Evolutionary conservation across 2,888 invertebrate species (phyloP), one percentile per base, ranked within the genome.

Genomic region (Heliothis peltigera): DNA sequence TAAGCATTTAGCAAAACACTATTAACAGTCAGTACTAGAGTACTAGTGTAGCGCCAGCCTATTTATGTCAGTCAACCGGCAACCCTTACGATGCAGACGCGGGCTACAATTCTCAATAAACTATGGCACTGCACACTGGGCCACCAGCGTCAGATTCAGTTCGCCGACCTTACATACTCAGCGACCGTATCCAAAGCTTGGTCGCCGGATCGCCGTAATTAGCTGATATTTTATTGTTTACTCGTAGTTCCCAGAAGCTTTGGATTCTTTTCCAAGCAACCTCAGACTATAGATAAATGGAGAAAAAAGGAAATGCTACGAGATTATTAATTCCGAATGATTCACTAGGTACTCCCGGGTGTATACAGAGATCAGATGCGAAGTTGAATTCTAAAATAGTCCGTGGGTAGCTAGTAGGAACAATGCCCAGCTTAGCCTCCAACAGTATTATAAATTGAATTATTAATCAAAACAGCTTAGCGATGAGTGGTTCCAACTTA

Each of bases 381-480:
- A 32, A 10, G 15, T 10, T 12, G n/a, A 46, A 18, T 12, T n/a
- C 17, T 19, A 49, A 47, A 44, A 59, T 44, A 49, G 18, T 15
- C 52, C 35, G 8, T 35, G 39, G 22, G 39, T 8, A 42, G 15
- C 19, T 46, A 63, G 51, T 19, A 53, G 25, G 46, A 19, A 21
- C 47, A 53, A 32, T n/a, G 51, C 58, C 59, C 48, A 66, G 67
- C 65, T 72, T 59, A 73, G 66, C 32, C 42, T 28, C 42, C 42
- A 12, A 22, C 39, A 47, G 49, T 66, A 81, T 79, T 67, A 63
- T 67, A 75, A 69, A 79, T 76, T 67, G 67, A 81, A 81, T 81
- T 75, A 79, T 70, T 75, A 79, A 79, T 76, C 67, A 70, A 70
- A 81, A 76, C 80, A 72, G 82, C 80, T 76, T 69, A 72, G 69